Evolutionary conservation across 2,797 vertebrate genomes (phyloP).

Genomic region (Sebastes itinus): DNA sequence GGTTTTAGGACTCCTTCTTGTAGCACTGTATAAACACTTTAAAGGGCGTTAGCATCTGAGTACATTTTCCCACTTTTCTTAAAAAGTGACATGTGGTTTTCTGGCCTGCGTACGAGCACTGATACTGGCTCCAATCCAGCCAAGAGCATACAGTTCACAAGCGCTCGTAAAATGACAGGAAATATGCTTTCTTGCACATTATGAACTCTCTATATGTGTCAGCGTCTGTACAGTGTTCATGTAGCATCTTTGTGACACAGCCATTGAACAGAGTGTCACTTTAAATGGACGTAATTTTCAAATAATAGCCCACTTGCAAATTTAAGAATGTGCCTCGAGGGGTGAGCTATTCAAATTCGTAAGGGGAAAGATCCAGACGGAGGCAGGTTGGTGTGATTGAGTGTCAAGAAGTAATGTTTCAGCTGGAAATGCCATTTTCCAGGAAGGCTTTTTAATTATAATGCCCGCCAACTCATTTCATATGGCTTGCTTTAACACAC

Average conservation of each 20-base stretch:
- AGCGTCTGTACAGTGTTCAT: neutral
- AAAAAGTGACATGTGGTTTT: conserved; percentile 19
- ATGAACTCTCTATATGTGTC: neutral
- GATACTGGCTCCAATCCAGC: neutral
- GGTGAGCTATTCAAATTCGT: conserved; percentile 2
- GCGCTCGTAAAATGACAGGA: neutral
- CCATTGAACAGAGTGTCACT: neutral
- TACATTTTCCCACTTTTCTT: conserved; percentile 9
- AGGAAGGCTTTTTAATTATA: neutral
- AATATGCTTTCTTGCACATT: neutral
- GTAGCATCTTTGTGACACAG: conserved; percentile 5
- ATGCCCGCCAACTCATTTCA: neutral
- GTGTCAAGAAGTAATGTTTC: neutral
- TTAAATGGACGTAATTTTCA: conserved; percentile 11
- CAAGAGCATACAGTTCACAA: neutral
- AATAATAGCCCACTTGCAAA: conserved; percentile 7
- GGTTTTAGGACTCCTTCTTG: too few species aligned
- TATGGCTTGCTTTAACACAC: neutral
- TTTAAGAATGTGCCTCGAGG: conserved; percentile 11
- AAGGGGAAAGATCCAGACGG: neutral
- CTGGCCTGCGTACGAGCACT: neutral
- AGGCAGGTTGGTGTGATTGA: neutral
- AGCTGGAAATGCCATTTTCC: neutral
- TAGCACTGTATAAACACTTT: conserved; percentile 1
- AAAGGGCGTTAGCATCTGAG: conserved; percentile 27